A percentile compares a stretch with the other conserved stretches of the same genome.
These are phyloP conservation scores for Cheumatopsyche charites DNA, from an alignment of 1,140 invertebrate genomes.

Conservation along the genomic window DNA sequence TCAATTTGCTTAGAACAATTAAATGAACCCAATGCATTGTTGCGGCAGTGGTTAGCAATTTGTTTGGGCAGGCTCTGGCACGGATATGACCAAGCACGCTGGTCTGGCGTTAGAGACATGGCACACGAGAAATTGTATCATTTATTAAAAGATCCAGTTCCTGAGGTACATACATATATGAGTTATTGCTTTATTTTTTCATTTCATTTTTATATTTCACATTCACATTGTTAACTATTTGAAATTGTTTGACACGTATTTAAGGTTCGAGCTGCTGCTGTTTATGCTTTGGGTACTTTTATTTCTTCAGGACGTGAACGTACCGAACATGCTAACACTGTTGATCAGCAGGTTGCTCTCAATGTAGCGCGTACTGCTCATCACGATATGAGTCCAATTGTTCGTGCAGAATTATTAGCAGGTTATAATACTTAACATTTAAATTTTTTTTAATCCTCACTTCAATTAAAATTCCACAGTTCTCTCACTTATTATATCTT, in stretches of 20 bases:
- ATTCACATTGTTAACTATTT: too few relatives aligned
- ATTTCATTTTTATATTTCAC: not conserved
- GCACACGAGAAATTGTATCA: slow-evolving; percentile 93
- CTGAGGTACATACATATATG: slow-evolving; percentile 71
- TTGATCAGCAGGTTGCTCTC: slow-evolving; percentile 90
- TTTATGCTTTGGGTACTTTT: slow-evolving; percentile 94
- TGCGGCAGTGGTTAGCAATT: slow-evolving; percentile 92
- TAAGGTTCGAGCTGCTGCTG: slow-evolving; percentile 85
- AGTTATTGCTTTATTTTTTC: not conserved
- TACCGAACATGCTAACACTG: slow-evolving; percentile 88
- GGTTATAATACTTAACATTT: slow-evolving; percentile 45
- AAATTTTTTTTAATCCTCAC: not conserved
- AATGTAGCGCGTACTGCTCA: slow-evolving; percentile 76
- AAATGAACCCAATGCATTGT: slow-evolving; percentile 63
- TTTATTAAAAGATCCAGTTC: slow-evolving; percentile 78
- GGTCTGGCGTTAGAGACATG: slow-evolving; percentile 94
- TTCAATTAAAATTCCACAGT: not conserved
- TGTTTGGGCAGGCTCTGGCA: slow-evolving; percentile 94
- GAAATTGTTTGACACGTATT: not conserved
- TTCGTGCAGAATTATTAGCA: slow-evolving; percentile 79
- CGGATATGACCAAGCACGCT: slow-evolving; percentile 89
- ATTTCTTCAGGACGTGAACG: slow-evolving; percentile 78
- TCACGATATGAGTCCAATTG: slow-evolving; percentile 85
- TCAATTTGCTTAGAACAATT: slow-evolving; percentile 88
- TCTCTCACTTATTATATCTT: slow-evolving; percentile 30